Conservation (phyloP, 2,113 vertebrate genomes). For the Mesembrinibis cayennensis region DNA sequence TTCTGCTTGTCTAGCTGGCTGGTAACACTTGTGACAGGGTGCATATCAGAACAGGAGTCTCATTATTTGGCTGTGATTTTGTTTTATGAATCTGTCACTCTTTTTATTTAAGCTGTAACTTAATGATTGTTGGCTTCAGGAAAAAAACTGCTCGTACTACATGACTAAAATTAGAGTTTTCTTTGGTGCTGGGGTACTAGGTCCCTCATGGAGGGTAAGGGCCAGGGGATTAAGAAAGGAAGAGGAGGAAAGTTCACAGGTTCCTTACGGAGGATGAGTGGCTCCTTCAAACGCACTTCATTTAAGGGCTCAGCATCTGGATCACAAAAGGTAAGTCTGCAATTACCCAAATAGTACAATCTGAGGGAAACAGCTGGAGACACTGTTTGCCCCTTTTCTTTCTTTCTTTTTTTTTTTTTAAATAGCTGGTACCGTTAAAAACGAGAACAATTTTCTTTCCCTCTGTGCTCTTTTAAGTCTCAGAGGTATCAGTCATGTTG, state of each 20-base stretch:
- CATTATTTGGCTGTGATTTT: not conserved
- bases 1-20: constrained; percentile 66
- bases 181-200: not conserved
- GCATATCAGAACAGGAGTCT: not conserved
- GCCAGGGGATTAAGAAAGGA: constrained; percentile 53
- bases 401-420: not conserved
- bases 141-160: not conserved
- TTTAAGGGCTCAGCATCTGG: constrained; percentile 89
- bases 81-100: not conserved
- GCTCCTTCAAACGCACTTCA: constrained; percentile 86
- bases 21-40: constrained; percentile 45
- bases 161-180: constrained; percentile 12
- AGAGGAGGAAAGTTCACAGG: constrained; percentile 42
- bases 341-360: not conserved
- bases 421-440: not conserved
- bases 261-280: constrained; percentile 76
- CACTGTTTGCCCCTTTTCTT: not conserved
- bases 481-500: not conserved
- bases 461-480: not conserved
- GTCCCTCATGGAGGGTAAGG: constrained; percentile 67
- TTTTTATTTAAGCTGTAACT: not conserved
- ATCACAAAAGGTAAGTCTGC: constrained; percentile 91
- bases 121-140: not conserved
- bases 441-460: not conserved
- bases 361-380: not conserved